Base-by-base conservation (phyloP, 1,140 invertebrate genomes). In the Panonychus citri region DNA sequence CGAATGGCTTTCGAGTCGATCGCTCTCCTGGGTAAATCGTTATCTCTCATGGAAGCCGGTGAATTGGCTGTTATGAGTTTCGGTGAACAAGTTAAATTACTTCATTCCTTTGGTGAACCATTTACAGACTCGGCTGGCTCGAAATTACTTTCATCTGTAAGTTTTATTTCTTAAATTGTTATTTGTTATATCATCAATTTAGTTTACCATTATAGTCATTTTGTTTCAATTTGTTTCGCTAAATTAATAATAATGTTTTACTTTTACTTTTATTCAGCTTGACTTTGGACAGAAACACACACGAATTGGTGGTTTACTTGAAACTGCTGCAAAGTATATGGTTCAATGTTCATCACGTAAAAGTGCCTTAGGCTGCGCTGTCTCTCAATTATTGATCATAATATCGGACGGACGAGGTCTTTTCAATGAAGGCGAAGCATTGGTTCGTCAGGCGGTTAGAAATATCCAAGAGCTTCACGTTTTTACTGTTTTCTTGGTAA, bases 371-470 rank as follows among this genome's bases (percentile, higher is more conserved):
- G 50, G 52, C 56, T 72, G 85, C 39, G 64, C 79, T 57, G 78
- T 78, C 60, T 82, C 86, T 0, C 94, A 96, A 72, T 70, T 98
- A 12, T 68, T 98, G 55, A 71, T 98, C 15, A 79, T 99, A 28
- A 74, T 99, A 7, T 90, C 88, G 42, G 94, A 99, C 74, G 94
- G 94, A 0, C 76, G 88, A 50, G 87, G 86, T 1, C 77, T 95
- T 49, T 86, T 85, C 68, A 81, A 80, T n/a, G 87, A 95, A 67
- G 90, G 89, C 4, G 76, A 78, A 61, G 76, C 81, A 1, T 74
- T 71, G 42, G 81, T 98, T 0, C 73, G 77, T 53, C 76, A 77
- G 57, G 82, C 87, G 2, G 80, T 97, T 1, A 73, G 85, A 62
- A 71, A 78, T 63, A 84, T 88, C 4, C 77, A 79, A 59, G 73